Evolutionary conservation across 2,113 vertebrate genomes (phyloP).

Genomic region (Nycticorax nycticorax): DNA sequence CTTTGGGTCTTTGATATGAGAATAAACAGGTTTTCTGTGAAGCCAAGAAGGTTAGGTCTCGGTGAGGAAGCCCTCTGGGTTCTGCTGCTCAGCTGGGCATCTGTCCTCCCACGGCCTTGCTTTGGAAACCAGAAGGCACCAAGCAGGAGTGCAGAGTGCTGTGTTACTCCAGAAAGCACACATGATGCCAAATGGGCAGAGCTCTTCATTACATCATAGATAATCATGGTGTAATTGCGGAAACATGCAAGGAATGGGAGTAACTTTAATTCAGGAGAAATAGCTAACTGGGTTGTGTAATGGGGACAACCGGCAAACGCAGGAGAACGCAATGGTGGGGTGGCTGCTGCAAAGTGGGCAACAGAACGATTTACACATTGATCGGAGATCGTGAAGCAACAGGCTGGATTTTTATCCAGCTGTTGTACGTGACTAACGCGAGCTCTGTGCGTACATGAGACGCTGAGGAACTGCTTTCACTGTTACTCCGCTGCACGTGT

Average conservation of each 20-base stretch:
- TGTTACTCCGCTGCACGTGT: background rate
- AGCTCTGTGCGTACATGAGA: background rate
- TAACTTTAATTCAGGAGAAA: slow-evolving; percentile 41
- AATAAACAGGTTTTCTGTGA: background rate
- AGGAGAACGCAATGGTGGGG: background rate
- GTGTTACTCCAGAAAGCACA: background rate
- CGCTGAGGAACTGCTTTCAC: background rate
- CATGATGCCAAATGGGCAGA: slow-evolving; percentile 25
- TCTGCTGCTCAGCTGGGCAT: background rate
- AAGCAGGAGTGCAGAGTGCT: background rate
- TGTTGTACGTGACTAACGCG: background rate
- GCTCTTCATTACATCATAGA: slow-evolving; percentile 38
- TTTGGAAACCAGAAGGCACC: background rate
- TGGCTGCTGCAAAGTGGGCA: background rate
- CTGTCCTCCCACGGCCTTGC: background rate
- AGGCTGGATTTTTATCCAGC: background rate
- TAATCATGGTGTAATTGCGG: background rate
- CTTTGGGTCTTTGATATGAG: background rate
- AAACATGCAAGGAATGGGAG: slow-evolving; percentile 53
- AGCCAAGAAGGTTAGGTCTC: background rate
- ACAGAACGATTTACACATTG: background rate
- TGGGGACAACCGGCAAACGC: slow-evolving; percentile 3
- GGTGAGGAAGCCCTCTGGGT: background rate
- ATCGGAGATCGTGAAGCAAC: background rate
- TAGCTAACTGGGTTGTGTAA: slow-evolving; percentile 1